Conservation (phyloP, 1,140 invertebrate genomes). For the Ectropis grisescens region DNA sequence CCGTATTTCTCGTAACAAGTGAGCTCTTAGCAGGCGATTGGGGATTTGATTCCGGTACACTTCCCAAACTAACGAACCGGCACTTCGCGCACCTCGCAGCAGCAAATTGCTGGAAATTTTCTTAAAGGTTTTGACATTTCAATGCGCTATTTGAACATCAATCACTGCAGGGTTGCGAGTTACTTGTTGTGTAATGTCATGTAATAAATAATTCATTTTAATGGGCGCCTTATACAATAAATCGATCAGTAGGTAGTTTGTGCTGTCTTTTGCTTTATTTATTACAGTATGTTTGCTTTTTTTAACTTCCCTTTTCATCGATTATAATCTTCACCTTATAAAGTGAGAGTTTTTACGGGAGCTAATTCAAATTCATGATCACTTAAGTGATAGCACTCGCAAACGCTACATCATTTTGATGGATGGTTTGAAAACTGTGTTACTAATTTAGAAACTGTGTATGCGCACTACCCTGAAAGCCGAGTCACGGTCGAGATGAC, state of each 20-base stretch:
- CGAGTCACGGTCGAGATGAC: conserved; percentile 55
- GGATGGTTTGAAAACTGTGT: conserved; percentile 8
- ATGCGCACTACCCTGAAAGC: conserved; percentile 35
- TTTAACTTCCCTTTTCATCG: no score
- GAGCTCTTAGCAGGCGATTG: conserved; percentile 25
- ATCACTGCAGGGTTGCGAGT: conserved; percentile 22
- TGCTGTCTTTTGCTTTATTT: no score
- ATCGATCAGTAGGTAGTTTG: no score
- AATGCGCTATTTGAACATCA: conserved; percentile 22
- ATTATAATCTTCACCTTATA: no score
- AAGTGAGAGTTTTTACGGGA: no score
- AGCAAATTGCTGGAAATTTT: conserved; percentile 52
- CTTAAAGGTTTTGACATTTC: conserved; percentile 40
- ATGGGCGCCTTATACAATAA: no score
- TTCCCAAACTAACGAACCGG: conserved; percentile 55
- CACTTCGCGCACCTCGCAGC: conserved; percentile 17
- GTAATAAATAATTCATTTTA: no score
- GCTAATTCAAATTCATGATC: no score
- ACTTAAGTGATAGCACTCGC: no score
- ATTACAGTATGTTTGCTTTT: no score
- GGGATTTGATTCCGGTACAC: conserved; percentile 54
- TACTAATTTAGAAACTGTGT: conserved; percentile 25
- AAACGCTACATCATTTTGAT: conserved; percentile 4
- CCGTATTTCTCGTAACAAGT: conserved; percentile 4
- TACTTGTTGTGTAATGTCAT: no score